These are phyloP conservation scores for Crepidodera aurea DNA, from an alignment of 2,888 invertebrate genomes.

Conservation along the genomic window DNA sequence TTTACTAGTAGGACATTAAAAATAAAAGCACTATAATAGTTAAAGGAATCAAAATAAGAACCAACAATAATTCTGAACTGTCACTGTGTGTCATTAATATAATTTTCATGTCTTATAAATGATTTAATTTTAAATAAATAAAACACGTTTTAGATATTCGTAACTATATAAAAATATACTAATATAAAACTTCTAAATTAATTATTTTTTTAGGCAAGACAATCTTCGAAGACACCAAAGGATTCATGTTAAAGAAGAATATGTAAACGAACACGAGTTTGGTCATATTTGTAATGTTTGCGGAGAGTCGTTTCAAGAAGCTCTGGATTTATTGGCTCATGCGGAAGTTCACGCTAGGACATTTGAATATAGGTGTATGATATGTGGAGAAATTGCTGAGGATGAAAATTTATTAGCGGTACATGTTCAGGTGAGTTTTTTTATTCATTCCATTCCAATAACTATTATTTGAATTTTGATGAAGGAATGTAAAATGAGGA, in stretches of 20 bases:
- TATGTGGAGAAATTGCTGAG: slow-evolving; percentile 71
- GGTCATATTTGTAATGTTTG: slow-evolving; percentile 81
- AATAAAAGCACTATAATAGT: too few species aligned
- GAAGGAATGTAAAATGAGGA: too few species aligned
- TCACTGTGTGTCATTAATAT: too few species aligned
- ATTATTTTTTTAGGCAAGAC: slow-evolving; percentile 69
- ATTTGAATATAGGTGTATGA: slow-evolving; percentile 67
- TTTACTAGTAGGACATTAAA: too few species aligned
- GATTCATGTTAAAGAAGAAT: slow-evolving; percentile 60
- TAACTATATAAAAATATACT: not conserved
- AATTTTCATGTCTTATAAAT: too few species aligned
- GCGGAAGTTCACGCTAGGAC: slow-evolving; percentile 79
- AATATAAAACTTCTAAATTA: not conserved
- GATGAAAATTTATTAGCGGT: slow-evolving; percentile 71
- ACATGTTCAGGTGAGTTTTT: slow-evolving; percentile 63
- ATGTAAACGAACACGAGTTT: slow-evolving; percentile 60
- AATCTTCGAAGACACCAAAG: slow-evolving; percentile 73
- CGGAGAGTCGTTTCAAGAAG: slow-evolving; percentile 80
- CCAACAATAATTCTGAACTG: too few species aligned
- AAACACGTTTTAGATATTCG: not conserved
- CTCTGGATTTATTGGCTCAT: slow-evolving; percentile 78
- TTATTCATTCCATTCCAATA: not conserved
- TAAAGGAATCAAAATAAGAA: too few species aligned
- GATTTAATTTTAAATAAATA: not conserved
- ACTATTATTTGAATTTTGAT: too few species aligned